A percentile compares a stretch with the other conserved stretches of the same genome.
These are phyloP conservation scores for Plebejus melissa DNA, from an alignment of 2,888 invertebrate species.

Conservation along the genomic window DNA sequence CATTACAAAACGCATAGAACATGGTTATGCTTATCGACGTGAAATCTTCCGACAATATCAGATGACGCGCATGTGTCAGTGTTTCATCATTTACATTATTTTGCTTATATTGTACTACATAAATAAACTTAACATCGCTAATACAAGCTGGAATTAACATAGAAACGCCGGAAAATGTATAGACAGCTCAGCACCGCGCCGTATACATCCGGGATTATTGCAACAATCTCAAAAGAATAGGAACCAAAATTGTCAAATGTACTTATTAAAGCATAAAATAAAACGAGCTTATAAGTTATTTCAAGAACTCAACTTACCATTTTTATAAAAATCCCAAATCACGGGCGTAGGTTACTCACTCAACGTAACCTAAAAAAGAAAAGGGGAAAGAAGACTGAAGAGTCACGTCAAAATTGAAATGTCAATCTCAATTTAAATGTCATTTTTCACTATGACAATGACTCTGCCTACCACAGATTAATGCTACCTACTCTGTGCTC, in stretches of 20 bases:
- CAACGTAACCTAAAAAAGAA: conserved; percentile 40
- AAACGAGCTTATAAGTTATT: conserved; percentile 34
- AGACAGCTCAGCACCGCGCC: background rate
- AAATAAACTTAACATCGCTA: background rate
- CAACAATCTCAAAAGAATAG: background rate
- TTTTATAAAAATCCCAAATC: conserved; percentile 36
- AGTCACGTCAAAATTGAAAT: background rate
- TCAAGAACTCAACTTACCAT: conserved; percentile 43
- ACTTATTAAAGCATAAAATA: background rate
- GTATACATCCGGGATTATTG: background rate
- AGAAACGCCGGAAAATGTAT: background rate
- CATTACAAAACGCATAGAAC: conserved; percentile 63
- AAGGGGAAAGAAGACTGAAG: conserved; percentile 33
- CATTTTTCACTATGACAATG: background rate
- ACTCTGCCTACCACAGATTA: too few species aligned
- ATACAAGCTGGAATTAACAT: background rate
- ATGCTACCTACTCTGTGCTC: too few species aligned
- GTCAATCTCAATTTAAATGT: background rate
- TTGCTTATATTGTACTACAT: background rate
- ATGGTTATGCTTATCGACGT: conserved; percentile 54
- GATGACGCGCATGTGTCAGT: conserved; percentile 80
- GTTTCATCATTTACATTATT: conserved; percentile 59
- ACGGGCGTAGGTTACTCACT: conserved; percentile 38
- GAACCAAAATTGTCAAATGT: background rate
- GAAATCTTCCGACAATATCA: conserved; percentile 59